Evolutionary conservation across 2,797 vertebrate species (phyloP).

Genomic region (Semotilus atromaculatus): DNA sequence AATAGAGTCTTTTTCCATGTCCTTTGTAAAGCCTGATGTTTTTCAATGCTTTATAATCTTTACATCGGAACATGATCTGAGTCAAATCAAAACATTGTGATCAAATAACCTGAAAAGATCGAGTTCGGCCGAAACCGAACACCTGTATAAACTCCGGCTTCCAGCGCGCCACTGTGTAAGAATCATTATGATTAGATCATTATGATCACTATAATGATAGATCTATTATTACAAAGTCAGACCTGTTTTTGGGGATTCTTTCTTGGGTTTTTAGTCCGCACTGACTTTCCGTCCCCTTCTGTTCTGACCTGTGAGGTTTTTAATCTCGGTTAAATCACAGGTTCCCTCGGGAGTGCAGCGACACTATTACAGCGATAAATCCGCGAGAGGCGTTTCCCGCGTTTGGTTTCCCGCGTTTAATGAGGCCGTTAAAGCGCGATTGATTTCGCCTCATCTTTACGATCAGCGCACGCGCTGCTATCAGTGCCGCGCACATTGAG

Average conservation of each 20-base stretch:
- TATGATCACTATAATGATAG: no score
- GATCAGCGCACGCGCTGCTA: conserved; percentile 95
- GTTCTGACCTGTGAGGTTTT: not conserved
- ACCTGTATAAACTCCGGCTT: not conserved
- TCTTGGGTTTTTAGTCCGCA: no score
- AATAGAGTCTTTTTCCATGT: no score
- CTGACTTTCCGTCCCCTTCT: not conserved
- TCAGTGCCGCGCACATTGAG: conserved; percentile 95
- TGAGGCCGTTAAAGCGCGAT: conserved; percentile 41
- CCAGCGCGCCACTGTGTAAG: no score
- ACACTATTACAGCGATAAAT: conserved; percentile 10
- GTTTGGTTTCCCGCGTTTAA: conserved; percentile 22
- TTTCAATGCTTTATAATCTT: not conserved
- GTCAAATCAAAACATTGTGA: not conserved
- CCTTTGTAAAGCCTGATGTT: not conserved
- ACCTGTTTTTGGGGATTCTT: not conserved
- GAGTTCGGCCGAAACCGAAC: not conserved
- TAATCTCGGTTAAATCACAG: conserved; percentile 31
- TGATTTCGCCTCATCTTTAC: conserved; percentile 48
- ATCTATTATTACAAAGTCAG: not conserved
- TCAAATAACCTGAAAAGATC: no score
- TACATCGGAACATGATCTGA: not conserved
- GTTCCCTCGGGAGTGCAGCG: conserved; percentile 7
- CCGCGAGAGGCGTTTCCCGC: not conserved
- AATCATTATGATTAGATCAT: not conserved